These are phyloP conservation scores for Pseudocheirus occidentalis DNA, from an alignment of 2,797 vertebrate species.

Conservation along the genomic window DNA sequence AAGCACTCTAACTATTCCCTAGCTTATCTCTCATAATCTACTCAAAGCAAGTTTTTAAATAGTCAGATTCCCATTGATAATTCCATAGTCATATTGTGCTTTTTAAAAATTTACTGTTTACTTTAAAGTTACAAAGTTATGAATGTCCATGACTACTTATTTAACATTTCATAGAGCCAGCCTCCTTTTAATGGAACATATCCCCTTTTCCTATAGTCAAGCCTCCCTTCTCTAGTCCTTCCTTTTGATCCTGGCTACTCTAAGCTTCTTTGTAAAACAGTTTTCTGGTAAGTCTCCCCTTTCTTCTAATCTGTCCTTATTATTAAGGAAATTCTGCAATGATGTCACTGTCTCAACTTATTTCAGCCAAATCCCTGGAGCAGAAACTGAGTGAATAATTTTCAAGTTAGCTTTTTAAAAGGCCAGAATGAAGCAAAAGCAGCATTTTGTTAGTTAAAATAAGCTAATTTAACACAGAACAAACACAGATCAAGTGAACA, in stretches of 20 bases:
- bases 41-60: not conserved
- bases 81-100: not conserved
- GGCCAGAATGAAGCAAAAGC: not conserved
- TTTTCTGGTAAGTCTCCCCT: not conserved
- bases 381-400: not conserved
- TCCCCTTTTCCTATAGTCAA: constrained; percentile 22
- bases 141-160: constrained; percentile 15
- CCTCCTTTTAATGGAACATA: constrained; percentile 12
- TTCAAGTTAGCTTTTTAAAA: constrained; percentile 28
- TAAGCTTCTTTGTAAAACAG: constrained; percentile 41
- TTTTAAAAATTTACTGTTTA: constrained; percentile 34
- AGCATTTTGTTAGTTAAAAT: constrained; percentile 26
- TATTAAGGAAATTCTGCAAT: constrained; percentile 12
- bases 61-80: constrained; percentile 13
- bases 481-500: not conserved
- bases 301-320: constrained; percentile 12
- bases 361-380: constrained; percentile 37
- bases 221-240: constrained; percentile 19
- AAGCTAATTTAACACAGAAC: not conserved
- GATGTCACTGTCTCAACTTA: not conserved
- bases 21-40: not conserved
- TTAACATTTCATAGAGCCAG: constrained; percentile 22
- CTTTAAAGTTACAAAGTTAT: not conserved
- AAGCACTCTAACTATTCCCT: not conserved
- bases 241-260: not conserved